Base-by-base conservation (phyloP, 2,797 vertebrate genomes). In the Margarornis squamiger region DNA sequence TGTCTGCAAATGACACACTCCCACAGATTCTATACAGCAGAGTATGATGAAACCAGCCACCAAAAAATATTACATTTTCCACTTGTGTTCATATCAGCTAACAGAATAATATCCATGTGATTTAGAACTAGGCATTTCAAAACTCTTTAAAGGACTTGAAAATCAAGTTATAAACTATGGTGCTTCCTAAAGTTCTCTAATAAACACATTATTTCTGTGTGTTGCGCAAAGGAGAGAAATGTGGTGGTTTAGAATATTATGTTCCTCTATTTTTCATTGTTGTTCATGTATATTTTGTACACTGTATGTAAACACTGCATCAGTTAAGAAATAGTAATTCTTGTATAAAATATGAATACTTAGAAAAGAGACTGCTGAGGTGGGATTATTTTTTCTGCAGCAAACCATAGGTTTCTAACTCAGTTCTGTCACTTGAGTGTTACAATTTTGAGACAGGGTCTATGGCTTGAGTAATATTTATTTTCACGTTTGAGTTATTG, bases 31-130 rank as follows among this genome's bases (percentile, higher is more conserved):
- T 91, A 45, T 88, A 72, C 32, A 84, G 63, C 52, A 95, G 86
- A 93, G 86, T 72, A 84, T 91, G 96, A 96, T 95, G 88, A 96
- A 97, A 96, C 81, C 91, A 96, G 66, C 59, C 80, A 97, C 89
- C 89, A 96, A 97, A 92, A 95, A 94, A 88, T 94, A 97, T 92
- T 95, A 86, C 57, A 84, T 97, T 97, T 97, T 97, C 92, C 93
- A 96, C 89, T 84, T 95, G 87, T 38, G 45, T 91, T 95, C 92
- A 61, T 96, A 95, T 92, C 89, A 90, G 49, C 76, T 94, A 95
- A 91, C 92, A 80, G 88, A 94, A 80, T 93, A 96, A 96, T 88
- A 95, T 77, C 81, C 73, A 70, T 91, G 70, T 86, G 80, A 94
- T 96, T 96, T 96, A 88, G 70, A 93, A 86, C n/a, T 72, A 94